Base-by-base conservation (phyloP, 1,140 invertebrate species). In the Aphidius gifuensis region DNA sequence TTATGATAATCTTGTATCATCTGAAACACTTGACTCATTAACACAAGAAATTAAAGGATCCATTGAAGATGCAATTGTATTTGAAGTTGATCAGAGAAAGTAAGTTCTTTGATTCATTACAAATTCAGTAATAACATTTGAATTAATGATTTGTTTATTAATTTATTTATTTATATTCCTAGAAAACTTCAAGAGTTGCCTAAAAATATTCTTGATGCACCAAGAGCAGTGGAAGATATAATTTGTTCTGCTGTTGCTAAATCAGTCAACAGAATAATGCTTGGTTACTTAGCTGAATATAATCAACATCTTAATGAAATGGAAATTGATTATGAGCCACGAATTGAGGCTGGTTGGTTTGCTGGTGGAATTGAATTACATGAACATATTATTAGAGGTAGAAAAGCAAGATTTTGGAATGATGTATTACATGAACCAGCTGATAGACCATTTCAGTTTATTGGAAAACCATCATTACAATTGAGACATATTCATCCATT, bases 321-420 rank as follows among this genome's bases (percentile, higher is more conserved):
- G n/a, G 84, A 90, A 76, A 80, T 87, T 70, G 91, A 93, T 76
- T 82, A 83, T 72, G 84, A 90, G 64, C 88, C 92, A 6, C 80
- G 91, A 45, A 77, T 89, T 67, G 91, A 93, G 83, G 86, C 91
- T 51, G 92, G 90, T 74, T 93, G 92, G 92, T 83, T 83, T 68
- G 83, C 84, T 59, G 91, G 91, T 64, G 88, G 89, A 62, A 82
- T 90, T 65, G 73, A 54, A 11, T 86, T 66, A 82, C 85, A 1
- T 80, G 84, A n/a, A 62, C 72, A 47, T 70, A 71, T 66, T 68
- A 83, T 4, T 72, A 73, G 6, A 82, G 74, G 58, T 74, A 65
- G 46, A 67, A 32, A 62, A 67, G 0, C 6, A 7, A 6, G 42
- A 0, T 2, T 6, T 9, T 0, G 40, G 1, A 74, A 5, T 38